Percentiles rank a stretch among this genome's conserved stretches.
phyloP scores from a whole-genome alignment of 64 coral and sea anemone genomes.

The Stichodactyla helianthus region DNA sequence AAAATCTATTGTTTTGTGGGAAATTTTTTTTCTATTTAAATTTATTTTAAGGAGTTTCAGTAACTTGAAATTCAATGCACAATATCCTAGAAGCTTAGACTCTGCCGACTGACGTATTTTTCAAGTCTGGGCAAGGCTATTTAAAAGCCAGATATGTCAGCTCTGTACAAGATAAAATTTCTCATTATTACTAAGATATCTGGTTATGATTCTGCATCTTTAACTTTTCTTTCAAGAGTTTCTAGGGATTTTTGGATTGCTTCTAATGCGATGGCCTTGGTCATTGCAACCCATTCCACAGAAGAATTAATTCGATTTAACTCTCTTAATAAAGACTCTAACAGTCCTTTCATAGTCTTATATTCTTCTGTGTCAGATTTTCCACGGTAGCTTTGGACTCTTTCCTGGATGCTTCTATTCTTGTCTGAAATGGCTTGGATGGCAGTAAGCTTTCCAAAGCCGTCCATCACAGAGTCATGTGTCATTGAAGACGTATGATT shows the following conservation, averaged over 20 bases:
- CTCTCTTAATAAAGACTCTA: conserved; percentile 59
- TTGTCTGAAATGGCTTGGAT: conserved; percentile 60
- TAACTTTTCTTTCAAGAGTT: conserved; percentile 60
- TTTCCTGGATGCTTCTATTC: conserved; percentile 52
- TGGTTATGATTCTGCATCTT: conserved; percentile 37
- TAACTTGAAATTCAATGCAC: too few relatives aligned
- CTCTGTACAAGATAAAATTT: background rate
- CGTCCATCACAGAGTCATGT: conserved; percentile 42
- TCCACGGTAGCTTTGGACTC: conserved; percentile 52
- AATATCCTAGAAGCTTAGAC: too few relatives aligned
- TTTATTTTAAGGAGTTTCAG: too few relatives aligned
- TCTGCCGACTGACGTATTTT: too few relatives aligned
- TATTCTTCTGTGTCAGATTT: conserved; percentile 55
- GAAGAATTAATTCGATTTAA: conserved; percentile 44
- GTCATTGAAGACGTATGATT: background rate
- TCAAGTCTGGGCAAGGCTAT: background rate
- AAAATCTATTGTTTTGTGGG: too few relatives aligned
- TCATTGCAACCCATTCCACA: conserved; percentile 58
- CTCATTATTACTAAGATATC: too few relatives aligned
- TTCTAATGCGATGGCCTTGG: conserved; percentile 68
- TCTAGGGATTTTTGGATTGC: conserved; percentile 49
- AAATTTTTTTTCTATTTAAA: too few relatives aligned
- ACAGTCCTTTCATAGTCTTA: conserved; percentile 46
- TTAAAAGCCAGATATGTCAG: background rate
- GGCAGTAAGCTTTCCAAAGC: conserved; percentile 42